Conservation (phyloP, 2,797 vertebrate genomes). For the Neopelma chrysocephalum region DNA sequence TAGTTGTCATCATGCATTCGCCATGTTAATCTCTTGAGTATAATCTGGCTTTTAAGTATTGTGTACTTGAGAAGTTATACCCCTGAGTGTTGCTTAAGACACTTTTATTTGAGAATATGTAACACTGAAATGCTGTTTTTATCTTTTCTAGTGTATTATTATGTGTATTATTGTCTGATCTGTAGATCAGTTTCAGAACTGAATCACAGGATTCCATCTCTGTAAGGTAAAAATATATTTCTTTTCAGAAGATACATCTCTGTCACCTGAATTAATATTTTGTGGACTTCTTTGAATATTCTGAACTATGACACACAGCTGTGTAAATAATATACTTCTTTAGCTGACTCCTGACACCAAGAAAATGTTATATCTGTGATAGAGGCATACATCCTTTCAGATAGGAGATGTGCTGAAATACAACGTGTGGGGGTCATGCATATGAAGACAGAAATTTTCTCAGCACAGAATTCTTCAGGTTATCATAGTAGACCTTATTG, state of each 20-base stretch:
- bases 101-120: not conserved
- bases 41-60: not conserved
- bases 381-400: not conserved
- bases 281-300: not conserved
- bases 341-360: not conserved
- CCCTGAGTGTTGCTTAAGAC: not conserved
- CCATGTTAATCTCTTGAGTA: fast-evolving
- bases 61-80: not conserved
- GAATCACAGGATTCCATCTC: not conserved
- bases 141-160: not conserved
- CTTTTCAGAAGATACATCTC: not conserved
- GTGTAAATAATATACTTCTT: not conserved
- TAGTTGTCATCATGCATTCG: not conserved
- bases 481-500: not conserved
- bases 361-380: not conserved
- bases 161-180: not conserved
- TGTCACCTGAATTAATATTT: not conserved
- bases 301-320: not conserved
- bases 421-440: fast-evolving
- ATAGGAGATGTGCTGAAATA: not conserved
- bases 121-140: not conserved
- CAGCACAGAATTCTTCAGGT: not conserved
- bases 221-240: not conserved
- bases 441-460: not conserved
- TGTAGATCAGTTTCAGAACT: not conserved